These are phyloP conservation scores for Sebastes cheni DNA, from an alignment of 2,797 vertebrate genomes.

Conservation along the genomic window DNA sequence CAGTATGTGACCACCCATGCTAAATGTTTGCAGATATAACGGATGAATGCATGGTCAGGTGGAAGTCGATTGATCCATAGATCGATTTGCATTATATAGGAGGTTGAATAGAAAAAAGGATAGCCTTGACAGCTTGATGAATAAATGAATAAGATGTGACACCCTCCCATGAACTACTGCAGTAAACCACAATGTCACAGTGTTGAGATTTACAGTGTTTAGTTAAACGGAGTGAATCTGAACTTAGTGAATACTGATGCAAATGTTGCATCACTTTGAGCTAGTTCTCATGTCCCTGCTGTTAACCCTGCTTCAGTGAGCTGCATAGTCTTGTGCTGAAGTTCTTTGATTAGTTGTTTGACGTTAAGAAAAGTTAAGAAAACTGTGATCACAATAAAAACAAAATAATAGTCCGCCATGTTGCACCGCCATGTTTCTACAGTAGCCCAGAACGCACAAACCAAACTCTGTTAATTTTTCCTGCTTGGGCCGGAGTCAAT, in stretches of 20 bases:
- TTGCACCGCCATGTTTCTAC: no score
- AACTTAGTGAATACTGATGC: background rate
- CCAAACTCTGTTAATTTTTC: no score
- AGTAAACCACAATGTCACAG: background rate
- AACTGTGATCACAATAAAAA: no score
- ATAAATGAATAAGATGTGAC: background rate
- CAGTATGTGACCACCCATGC: conserved; percentile 43
- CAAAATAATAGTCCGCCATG: fast-evolving
- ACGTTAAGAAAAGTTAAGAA: background rate
- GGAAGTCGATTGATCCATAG: background rate
- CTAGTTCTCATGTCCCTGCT: background rate
- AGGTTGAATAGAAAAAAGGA: conserved; percentile 1
- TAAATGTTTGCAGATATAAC: conserved; percentile 29
- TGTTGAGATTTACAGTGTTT: background rate
- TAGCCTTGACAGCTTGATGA: background rate
- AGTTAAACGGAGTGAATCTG: background rate
- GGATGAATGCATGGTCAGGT: background rate
- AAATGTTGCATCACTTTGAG: background rate
- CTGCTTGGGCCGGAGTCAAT: no score
- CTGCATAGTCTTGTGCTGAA: background rate
- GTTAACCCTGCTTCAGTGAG: background rate
- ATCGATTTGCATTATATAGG: background rate
- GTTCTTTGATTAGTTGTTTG: background rate
- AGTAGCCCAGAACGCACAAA: no score
- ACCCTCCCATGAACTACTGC: background rate